Conservation (phyloP, 1,140 invertebrate species). For the Stenopsyche tienmushanensis region DNA sequence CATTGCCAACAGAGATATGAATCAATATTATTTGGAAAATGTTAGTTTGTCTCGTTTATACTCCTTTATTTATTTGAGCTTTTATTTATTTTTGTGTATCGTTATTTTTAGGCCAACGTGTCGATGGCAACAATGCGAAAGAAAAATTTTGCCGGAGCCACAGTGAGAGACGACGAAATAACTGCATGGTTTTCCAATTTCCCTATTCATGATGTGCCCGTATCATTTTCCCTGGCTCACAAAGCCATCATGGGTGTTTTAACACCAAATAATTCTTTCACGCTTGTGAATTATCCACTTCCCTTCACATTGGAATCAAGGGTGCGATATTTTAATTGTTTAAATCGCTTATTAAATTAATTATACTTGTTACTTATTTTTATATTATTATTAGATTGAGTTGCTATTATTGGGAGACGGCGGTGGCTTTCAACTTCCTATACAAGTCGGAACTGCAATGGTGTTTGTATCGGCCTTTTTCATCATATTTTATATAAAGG, state of each 20-base stretch:
- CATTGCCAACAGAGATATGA: conserved; percentile 43
- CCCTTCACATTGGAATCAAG: conserved; percentile 47
- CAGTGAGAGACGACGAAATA: conserved; percentile 47
- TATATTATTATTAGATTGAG: conserved; percentile 48
- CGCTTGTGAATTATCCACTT: conserved; percentile 69
- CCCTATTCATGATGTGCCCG: conserved; percentile 68
- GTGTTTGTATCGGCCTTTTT: conserved; percentile 75
- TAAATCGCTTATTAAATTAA: neutral
- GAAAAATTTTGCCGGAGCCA: conserved; percentile 55
- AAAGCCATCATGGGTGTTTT: conserved; percentile 60
- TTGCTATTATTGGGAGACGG: conserved; percentile 56
- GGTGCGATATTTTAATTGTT: too few relatives aligned
- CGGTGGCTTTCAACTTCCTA: conserved; percentile 63
- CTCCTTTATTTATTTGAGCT: too few relatives aligned
- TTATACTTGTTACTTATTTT: too few relatives aligned
- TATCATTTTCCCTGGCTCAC: conserved; percentile 63
- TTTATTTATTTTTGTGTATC: too few relatives aligned
- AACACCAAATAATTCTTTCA: conserved; percentile 53
- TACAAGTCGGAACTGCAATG: conserved; percentile 67
- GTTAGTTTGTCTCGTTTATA: too few relatives aligned
- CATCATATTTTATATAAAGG: conserved; percentile 68
- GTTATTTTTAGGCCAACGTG: conserved; percentile 5
- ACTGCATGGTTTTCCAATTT: conserved; percentile 66
- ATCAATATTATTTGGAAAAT: conserved; percentile 47
- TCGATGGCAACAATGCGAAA: conserved; percentile 44